Evolutionary conservation across 2,113 vertebrate genomes (phyloP).

Genomic region (Dasypus novemcinctus): DNA sequence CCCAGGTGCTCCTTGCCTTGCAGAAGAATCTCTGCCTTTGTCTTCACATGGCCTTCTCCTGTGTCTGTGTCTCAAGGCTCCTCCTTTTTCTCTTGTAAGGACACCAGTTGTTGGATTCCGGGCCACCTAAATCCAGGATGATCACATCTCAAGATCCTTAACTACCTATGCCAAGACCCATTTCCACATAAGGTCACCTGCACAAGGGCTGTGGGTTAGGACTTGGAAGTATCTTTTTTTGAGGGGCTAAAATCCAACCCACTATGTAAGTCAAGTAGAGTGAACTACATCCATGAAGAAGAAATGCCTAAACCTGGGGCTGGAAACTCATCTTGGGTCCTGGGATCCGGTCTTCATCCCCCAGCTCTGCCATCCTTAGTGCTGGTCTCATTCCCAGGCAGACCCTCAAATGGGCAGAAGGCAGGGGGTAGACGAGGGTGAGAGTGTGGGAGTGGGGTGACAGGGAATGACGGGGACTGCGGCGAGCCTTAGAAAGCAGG

Average conservation of each 20-base stretch:
- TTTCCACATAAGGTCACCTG: too few species aligned
- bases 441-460: neutral
- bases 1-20: neutral
- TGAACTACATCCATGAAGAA: neutral
- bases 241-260: too few species aligned
- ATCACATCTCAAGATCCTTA: neutral
- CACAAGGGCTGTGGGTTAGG: neutral
- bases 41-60: neutral
- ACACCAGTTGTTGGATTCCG: neutral
- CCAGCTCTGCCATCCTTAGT: neutral
- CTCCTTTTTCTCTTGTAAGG: neutral
- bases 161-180: too few species aligned
- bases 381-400: neutral
- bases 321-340: neutral
- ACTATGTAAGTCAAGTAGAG: neutral
- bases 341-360: neutral
- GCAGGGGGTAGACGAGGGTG: accelerated
- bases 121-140: neutral
- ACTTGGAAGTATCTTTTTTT: neutral
- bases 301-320: neutral
- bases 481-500: neutral
- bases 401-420: neutral
- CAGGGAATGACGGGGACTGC: neutral
- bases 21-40: too few species aligned
- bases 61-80: neutral